Conservation (phyloP, 1,140 invertebrate genomes). For the Battus philenor region DNA sequence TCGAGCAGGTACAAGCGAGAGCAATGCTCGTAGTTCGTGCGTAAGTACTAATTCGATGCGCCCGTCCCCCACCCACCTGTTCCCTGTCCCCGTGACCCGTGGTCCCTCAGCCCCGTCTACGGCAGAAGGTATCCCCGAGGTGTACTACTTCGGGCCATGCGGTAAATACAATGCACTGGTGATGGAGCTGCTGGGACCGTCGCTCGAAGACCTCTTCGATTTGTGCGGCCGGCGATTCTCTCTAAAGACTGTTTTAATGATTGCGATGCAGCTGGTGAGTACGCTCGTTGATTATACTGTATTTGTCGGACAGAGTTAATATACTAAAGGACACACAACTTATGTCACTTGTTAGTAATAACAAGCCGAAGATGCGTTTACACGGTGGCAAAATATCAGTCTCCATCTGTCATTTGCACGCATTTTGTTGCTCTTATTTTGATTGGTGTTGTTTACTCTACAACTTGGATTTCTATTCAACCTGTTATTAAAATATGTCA, state of each 20-base stretch:
- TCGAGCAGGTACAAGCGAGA: slow-evolving; percentile 51
- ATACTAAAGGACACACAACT: too few relatives aligned
- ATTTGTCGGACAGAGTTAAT: too few relatives aligned
- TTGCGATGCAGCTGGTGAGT: slow-evolving; percentile 98
- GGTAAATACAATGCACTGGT: slow-evolving; percentile 99
- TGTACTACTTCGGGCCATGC: slow-evolving; percentile 99
- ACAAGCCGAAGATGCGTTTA: too few relatives aligned
- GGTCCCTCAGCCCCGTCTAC: slow-evolving; percentile 61
- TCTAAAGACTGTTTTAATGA: slow-evolving; percentile 99
- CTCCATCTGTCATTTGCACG: too few relatives aligned
- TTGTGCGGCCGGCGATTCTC: slow-evolving; percentile 99
- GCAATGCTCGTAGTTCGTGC: slow-evolving; percentile 45
- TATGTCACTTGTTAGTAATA: too few relatives aligned
- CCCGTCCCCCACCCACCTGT: slow-evolving; percentile 30
- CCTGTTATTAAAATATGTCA: too few relatives aligned
- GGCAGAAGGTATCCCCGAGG: slow-evolving; percentile 98
- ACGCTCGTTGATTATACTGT: too few relatives aligned
- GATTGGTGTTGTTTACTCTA: too few relatives aligned
- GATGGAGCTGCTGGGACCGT: slow-evolving; percentile 99
- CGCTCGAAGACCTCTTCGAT: slow-evolving; percentile 99
- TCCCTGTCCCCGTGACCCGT: slow-evolving; percentile 25
- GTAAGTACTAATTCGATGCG: slow-evolving; percentile 54
- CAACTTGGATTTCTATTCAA: too few relatives aligned
- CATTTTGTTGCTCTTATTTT: too few relatives aligned
- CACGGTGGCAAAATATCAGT: too few relatives aligned